These are phyloP conservation scores for Catocala fraxini DNA, from an alignment of 2,888 invertebrate species.

Conservation along the genomic window DNA sequence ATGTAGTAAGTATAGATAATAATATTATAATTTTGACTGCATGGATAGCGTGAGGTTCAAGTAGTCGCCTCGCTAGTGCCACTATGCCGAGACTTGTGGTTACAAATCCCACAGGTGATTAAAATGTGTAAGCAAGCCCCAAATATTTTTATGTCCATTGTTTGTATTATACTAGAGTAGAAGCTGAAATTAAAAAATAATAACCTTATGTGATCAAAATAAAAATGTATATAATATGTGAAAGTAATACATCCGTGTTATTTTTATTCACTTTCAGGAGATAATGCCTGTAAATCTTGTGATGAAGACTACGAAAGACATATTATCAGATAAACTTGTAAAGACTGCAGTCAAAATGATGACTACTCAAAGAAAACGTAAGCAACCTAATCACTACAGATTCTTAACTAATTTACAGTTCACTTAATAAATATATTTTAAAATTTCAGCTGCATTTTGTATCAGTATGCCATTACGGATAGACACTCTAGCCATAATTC, in stretches of 20 bases:
- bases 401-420: background rate
- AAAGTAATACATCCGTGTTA: background rate
- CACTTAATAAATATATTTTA: background rate
- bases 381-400: conserved; percentile 50
- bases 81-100: too few relatives aligned
- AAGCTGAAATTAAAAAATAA: too few relatives aligned
- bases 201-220: too few relatives aligned
- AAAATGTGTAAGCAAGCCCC: too few relatives aligned
- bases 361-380: conserved; percentile 90
- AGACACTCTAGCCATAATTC: conserved; percentile 91
- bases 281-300: conserved; percentile 88
- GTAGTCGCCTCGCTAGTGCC: too few relatives aligned
- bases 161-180: too few relatives aligned
- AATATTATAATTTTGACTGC: too few relatives aligned
- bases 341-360: conserved; percentile 87
- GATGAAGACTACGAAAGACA: conserved; percentile 88
- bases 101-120: too few relatives aligned
- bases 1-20: conserved; percentile 65
- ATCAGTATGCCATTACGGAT: conserved; percentile 89
- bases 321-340: conserved; percentile 82
- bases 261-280: conserved; percentile 74
- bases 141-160: too few relatives aligned
- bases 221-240: background rate
- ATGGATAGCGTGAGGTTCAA: too few relatives aligned
- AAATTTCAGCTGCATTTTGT: conserved; percentile 77